Evolutionary conservation across 2,888 invertebrate genomes (phyloP), one percentile per base, ranked within the genome.

Genomic region (Leucania comma): DNA sequence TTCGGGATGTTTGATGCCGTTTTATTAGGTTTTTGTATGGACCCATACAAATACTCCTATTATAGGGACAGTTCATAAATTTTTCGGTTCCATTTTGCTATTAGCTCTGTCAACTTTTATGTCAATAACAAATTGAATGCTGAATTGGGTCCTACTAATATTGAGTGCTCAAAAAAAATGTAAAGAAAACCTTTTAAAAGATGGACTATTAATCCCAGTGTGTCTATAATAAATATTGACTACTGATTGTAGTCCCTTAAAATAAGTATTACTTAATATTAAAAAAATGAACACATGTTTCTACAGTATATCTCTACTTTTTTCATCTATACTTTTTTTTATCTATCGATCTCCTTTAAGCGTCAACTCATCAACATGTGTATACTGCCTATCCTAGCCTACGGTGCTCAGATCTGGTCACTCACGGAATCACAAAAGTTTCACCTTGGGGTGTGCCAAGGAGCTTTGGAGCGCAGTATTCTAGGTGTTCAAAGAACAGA

Each of bases 1-100:
- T 83, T 87, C 87, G 86, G 87, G 75, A 81, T 86, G 87, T 90
- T 90, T 90, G 88, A 90, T 87, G 85, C 81, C 86, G 85, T 91
- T 92, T 92, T 92, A 92, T 92, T 92, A 85, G 84, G 87, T 90
- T 88, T 91, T 91, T 92, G 90, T 90, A 80, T 80, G 82, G 81
- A 69, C 77, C 87, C 86, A 85, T 84, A 87, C 86, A 86, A 87
- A 86, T 86, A 81, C 77, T 69, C 68, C 86, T 82, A 87, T 87
- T 86, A 85, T 89, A 71, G 51, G 80, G 72, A 79, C 75, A 87
- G 88, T 88, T 86, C 87, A 89, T 89, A 88, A 86, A 83, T 86
- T 86, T 75, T 70, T 80, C 68, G 80, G 71, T 74, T 71, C 67
- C 48, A 68, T 76, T 75, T 69, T 61, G 22, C 64, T 85, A 85